Evolutionary conservation across 2,113 vertebrate genomes (phyloP), one percentile per base, ranked within the genome.

Genomic region (Ochotona princeps): DNA sequence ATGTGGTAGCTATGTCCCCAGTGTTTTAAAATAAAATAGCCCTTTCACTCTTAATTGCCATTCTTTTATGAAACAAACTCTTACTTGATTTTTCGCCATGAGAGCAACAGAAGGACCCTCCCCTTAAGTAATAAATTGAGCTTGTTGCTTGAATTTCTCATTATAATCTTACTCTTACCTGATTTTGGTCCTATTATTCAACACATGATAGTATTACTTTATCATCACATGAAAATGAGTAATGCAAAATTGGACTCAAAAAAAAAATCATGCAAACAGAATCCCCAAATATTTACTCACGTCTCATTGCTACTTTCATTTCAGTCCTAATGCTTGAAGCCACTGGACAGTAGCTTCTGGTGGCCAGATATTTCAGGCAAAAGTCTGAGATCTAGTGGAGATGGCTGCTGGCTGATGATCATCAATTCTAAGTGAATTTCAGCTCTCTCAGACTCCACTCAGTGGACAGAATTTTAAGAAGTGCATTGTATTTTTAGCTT

Each of bases 161-260:
- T 86, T 17, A 67, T 21, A 79, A 73, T 32, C 8, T 90, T 26
- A 38, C 10, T 87, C 7, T 83, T 49, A 67, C 8, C 18, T 75
- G 11, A 61, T 65, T 23, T 44, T 65, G 63, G 3, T 13, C 12
- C 12, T 54, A 81, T 65, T 38, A 18, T 32, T 35, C 28, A 66
- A 1, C 7, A 54, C 21, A 4, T 0, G 1, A 44, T 0, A 14
- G 30, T 18, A n/a, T 60, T 23, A 51, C 13, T 67, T 51, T 69
- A 7, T 54, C 17, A 60, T 63, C 28, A 90, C 8, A 13, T 35
- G 44, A 35, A 51, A 89, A 28, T 70, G 18, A 49, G 51, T 66
- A 12, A 47, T 5, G n/a, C 18, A 17, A 63, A 25, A 47, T 61
- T 21, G 79, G 1, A 8, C 38, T 78, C 10, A 60, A 80, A 65